These are phyloP conservation scores for Argyrosomus regius DNA, from an alignment of 2,797 vertebrate species.

Conservation along the genomic window DNA sequence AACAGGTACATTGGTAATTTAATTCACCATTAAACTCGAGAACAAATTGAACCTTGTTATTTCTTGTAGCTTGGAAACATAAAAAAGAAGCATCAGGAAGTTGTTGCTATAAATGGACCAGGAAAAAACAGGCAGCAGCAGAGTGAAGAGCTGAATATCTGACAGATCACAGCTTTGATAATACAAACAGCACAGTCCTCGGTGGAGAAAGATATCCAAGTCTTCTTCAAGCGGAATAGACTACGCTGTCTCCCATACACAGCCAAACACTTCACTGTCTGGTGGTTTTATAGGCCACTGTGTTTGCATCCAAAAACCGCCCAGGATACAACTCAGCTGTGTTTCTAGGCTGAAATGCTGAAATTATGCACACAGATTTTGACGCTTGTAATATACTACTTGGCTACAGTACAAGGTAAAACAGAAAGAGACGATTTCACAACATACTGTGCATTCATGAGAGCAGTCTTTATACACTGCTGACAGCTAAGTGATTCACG, in stretches of 20 bases:
- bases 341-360: constrained; percentile 33
- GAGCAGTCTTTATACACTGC: constrained; percentile 11
- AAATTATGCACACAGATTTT: constrained; percentile 36
- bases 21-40: constrained; percentile 15
- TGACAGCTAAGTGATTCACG: constrained; percentile 29
- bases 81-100: constrained; percentile 42
- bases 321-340: constrained; percentile 53
- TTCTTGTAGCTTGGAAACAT: constrained; percentile 39
- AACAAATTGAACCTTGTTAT: constrained; percentile 15
- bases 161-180: constrained; percentile 72
- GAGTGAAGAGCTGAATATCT: constrained; percentile 51
- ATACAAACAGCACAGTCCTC: constrained; percentile 49
- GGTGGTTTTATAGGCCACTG: constrained; percentile 64
- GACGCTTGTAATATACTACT: constrained; percentile 28
- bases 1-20: no score
- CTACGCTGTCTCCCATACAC: constrained; percentile 30
- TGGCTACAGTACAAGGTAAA: constrained; percentile 15
- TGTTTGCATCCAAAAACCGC: constrained; percentile 45
- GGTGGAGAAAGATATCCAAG: constrained; percentile 43
- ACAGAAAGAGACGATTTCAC: constrained; percentile 8
- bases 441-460: constrained; percentile 25
- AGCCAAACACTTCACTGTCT: constrained; percentile 57
- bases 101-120: constrained; percentile 62
- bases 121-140: constrained; percentile 29
- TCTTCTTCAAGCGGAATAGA: constrained; percentile 58